These are phyloP conservation scores for Holacanthella duospinosa DNA, from an alignment of 2,888 invertebrate species.

Conservation along the genomic window DNA sequence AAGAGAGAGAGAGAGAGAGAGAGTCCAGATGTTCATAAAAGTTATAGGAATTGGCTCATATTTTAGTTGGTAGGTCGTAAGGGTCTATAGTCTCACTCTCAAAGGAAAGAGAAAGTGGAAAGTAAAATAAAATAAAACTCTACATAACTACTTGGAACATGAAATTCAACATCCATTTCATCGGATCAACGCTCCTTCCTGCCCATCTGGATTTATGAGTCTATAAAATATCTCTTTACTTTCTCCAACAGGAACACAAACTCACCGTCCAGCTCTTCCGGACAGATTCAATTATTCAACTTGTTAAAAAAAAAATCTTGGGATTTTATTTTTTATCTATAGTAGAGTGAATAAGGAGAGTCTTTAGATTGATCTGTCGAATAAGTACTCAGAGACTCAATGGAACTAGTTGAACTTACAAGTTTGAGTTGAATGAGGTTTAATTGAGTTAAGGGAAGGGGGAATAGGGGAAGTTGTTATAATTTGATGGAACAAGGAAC, in stretches of 20 bases:
- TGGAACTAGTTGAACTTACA: no score
- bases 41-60: conserved; percentile 3
- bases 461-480: not conserved
- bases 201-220: conserved; percentile 9
- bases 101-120: not conserved
- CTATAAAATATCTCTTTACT: conserved; percentile 13
- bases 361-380: no score
- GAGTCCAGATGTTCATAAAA: conserved; percentile 6
- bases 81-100: not conserved
- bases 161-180: conserved; percentile 7
- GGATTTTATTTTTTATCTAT: no score
- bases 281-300: no score
- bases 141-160: conserved; percentile 1
- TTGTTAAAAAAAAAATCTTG: no score
- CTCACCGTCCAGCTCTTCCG: no score
- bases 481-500: not conserved
- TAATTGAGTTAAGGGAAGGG: not conserved
- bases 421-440: no score
- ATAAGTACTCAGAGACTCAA: no score
- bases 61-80: not conserved
- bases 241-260: not conserved
- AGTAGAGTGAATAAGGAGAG: no score
- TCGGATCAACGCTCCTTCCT: conserved; percentile 4
- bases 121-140: conserved; percentile 4
- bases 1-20: not conserved